These are phyloP conservation scores for Cinara cedri DNA, from an alignment of 2,888 invertebrate species.

Conservation along the genomic window DNA sequence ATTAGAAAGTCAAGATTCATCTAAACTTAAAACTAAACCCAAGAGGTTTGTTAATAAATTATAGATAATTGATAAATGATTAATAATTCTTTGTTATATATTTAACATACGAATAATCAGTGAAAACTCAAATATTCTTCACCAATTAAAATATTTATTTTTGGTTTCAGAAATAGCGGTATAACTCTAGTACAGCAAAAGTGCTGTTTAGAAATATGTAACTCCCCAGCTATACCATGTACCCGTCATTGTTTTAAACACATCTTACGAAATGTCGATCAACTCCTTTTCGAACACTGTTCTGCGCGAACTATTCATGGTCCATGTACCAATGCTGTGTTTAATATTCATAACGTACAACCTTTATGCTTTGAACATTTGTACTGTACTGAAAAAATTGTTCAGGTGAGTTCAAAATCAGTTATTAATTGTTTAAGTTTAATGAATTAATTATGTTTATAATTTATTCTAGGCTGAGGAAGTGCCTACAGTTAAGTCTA, in stretches of 20 bases:
- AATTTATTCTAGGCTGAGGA: slow-evolving; percentile 42
- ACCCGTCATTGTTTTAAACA: slow-evolving; percentile 83
- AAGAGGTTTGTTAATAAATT: slow-evolving; percentile 16
- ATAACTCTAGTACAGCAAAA: slow-evolving; percentile 27
- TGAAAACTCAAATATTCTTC: too few relatives aligned
- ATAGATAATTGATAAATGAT: background rate
- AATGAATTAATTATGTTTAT: background rate
- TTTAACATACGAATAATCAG: background rate
- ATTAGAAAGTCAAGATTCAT: slow-evolving; percentile 7
- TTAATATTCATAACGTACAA: slow-evolving; percentile 78
- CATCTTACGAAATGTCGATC: slow-evolving; percentile 83
- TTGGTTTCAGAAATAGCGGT: slow-evolving; percentile 3
- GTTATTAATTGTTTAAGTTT: background rate
- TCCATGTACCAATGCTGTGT: slow-evolving; percentile 79
- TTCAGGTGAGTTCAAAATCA: slow-evolving; percentile 66
- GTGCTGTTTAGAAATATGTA: slow-evolving; percentile 59
- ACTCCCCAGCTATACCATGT: slow-evolving; percentile 70
- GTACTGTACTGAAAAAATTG: slow-evolving; percentile 68
- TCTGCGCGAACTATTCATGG: slow-evolving; percentile 81
- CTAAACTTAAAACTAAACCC: slow-evolving; percentile 20
- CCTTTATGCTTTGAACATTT: slow-evolving; percentile 83
- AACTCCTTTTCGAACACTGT: slow-evolving; percentile 80
- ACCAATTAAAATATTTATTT: background rate
- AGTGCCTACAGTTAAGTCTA: slow-evolving; percentile 60
- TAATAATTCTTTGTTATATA: background rate